Evolutionary conservation across 2,888 invertebrate species (phyloP), one percentile per base, ranked within the genome.

Genomic region (Trileptium ribeirensis): DNA sequence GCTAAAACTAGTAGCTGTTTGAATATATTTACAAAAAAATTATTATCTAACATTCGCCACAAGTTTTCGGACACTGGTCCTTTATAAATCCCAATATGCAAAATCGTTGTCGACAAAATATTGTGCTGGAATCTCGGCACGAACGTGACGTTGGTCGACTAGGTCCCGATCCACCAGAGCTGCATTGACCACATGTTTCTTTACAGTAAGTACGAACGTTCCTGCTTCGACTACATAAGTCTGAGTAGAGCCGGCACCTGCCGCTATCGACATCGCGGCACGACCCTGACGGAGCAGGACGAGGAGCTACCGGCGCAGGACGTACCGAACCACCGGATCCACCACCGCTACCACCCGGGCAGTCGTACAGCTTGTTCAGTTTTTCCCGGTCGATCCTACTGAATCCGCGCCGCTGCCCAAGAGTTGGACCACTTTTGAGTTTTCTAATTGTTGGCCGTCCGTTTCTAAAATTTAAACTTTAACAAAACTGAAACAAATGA

Each of bases 351-450:
- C 51, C 51, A 24, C 51, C 51, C 8, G 51, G 24, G 81, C 90
- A 90, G 24, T 86, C 86, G 85, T 90, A 90, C 39, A 90, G 86
- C 83, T 88, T 88, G 81, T 87, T 87, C 81, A 90, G 87, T 83
- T 89, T 89, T 36, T 87, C 83, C 3, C 89, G 86, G 83, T 90
- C 90, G 29, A 85, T 84, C 0, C 85, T 85, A 40, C 89, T 89
- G 67, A 90, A 87, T 34, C 86, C 84, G 8, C 86, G 85, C 67
- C 90, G 83, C 84, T 90, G 90, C 1, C 90, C 90, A 84, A 89
- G 89, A 74, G 85, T 77, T 33, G 85, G 84, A 1, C 87, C 87
- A 64, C 88, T 88, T 51, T 24, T 8, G 8, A 24, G 8, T 51
- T 51, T 51, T 51, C 24, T 24, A 75, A 90, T 87, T 15, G 90